phyloP scores from a whole-genome alignment of 2,113 vertebrate genomes.

The Marmota flaviventris region DNA sequence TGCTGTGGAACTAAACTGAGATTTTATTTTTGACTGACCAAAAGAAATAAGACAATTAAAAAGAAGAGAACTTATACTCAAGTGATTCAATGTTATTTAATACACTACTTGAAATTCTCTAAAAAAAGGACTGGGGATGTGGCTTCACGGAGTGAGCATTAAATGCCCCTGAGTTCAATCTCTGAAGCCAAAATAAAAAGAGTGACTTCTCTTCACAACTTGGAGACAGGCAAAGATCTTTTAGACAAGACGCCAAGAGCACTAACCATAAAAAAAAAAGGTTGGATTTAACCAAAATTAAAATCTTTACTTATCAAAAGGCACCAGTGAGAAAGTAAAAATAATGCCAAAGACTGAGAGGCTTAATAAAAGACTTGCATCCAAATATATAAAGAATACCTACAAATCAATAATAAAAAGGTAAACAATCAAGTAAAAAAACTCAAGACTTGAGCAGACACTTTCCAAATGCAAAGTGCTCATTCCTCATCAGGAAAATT shows the following conservation, averaged over 20 bases:
- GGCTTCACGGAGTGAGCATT: too few species aligned
- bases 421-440: background rate
- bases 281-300: conserved; percentile 19
- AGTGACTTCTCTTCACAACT: background rate
- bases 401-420: background rate
- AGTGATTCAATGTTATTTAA: too few species aligned
- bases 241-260: background rate
- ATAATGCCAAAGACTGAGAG: background rate
- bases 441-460: background rate
- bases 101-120: too few species aligned
- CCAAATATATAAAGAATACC: background rate
- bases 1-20: too few species aligned
- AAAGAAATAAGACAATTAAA: too few species aligned
- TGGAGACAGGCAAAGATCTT: background rate
- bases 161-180: too few species aligned
- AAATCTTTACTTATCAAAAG: background rate
- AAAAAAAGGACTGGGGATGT: too few species aligned
- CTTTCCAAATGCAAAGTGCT: background rate
- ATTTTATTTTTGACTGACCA: too few species aligned
- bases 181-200: too few species aligned
- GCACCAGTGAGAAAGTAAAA: background rate
- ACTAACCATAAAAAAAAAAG: background rate
- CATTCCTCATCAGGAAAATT: background rate
- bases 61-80: too few species aligned
- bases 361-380: background rate